A percentile compares a stretch with the other conserved stretches of the same genome.
phyloP scores from a whole-genome alignment of 2,888 invertebrate species.

The Lasioglossum marginatum region DNA sequence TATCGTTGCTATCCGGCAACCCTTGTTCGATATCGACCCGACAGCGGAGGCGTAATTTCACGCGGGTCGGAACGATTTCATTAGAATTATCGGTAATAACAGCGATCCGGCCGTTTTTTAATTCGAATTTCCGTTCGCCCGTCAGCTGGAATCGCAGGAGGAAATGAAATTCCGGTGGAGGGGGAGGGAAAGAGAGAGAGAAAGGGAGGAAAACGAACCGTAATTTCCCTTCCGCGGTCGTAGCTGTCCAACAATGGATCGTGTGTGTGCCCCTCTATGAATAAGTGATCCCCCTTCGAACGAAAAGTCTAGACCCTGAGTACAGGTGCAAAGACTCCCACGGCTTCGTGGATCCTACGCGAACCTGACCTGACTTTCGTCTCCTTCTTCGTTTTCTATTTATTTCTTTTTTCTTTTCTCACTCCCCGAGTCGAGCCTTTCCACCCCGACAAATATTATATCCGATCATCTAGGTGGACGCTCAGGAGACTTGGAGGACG shows the following conservation, averaged over 20 bases:
- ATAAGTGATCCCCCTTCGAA: conserved; percentile 74
- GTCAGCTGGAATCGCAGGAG: conserved; percentile 1
- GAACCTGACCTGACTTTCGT: conserved; percentile 7
- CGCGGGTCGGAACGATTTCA: neutral
- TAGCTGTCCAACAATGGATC: conserved; percentile 63
- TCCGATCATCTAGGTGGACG: neutral
- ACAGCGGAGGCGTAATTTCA: neutral
- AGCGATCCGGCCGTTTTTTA: neutral
- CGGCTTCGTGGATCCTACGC: conserved; percentile 51
- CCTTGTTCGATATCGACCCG: neutral
- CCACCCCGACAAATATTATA: too few species aligned
- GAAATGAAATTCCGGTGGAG: conserved; percentile 24
- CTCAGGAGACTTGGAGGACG: neutral
- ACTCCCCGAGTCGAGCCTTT: too few species aligned
- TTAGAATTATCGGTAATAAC: conserved; percentile 19
- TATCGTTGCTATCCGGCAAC: neutral
- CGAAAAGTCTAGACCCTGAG: conserved; percentile 70
- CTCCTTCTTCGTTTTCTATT: neutral
- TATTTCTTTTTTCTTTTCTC: too few species aligned
- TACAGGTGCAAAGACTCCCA: conserved; percentile 71
- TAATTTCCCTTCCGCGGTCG: conserved; percentile 43
- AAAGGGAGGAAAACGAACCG: conserved; percentile 29
- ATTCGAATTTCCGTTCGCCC: conserved; percentile 1
- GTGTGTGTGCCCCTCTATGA: conserved; percentile 67
- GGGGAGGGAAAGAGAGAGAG: neutral